A percentile compares a stretch with the other conserved stretches of the same genome.
Evolutionary conservation across 1,140 invertebrate species (phyloP).

Genomic region (Gonioctena quinquepunctata): DNA sequence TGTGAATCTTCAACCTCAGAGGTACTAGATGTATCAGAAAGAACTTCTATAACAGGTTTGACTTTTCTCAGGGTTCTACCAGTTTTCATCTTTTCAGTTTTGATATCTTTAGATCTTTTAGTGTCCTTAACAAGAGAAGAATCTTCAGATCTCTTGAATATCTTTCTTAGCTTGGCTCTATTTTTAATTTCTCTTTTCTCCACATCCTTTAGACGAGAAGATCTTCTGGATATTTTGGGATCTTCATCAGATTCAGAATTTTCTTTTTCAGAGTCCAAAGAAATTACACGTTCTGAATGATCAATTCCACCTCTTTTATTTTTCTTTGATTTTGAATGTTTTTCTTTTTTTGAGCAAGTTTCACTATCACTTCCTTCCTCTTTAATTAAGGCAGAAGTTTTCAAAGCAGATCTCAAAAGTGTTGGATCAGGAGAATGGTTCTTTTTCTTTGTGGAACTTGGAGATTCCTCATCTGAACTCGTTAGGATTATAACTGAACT

Average conservation of each 20-base stretch:
- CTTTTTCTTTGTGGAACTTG: conserved; percentile 22
- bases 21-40: conserved; percentile 24
- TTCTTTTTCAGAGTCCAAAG: conserved; percentile 13
- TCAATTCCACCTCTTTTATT: neutral
- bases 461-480: conserved; percentile 40
- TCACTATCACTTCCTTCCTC: conserved; percentile 11
- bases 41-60: conserved; percentile 6
- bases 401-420: neutral
- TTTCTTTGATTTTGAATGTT: neutral
- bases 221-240: neutral
- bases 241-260: conserved; percentile 11
- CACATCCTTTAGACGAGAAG: neutral
- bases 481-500: conserved; percentile 37
- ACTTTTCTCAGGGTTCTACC: neutral
- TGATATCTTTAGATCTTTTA: neutral
- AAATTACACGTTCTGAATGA: neutral
- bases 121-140: neutral
- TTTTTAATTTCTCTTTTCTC: neutral
- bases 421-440: neutral
- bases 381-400: conserved; percentile 14
- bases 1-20: conserved; percentile 14
- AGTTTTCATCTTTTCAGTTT: neutral
- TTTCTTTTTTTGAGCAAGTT: neutral
- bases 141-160: neutral
- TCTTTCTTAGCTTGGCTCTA: neutral